Base-by-base conservation (phyloP, 2,888 invertebrate species). In the Bhutanitis thaidina region DNA sequence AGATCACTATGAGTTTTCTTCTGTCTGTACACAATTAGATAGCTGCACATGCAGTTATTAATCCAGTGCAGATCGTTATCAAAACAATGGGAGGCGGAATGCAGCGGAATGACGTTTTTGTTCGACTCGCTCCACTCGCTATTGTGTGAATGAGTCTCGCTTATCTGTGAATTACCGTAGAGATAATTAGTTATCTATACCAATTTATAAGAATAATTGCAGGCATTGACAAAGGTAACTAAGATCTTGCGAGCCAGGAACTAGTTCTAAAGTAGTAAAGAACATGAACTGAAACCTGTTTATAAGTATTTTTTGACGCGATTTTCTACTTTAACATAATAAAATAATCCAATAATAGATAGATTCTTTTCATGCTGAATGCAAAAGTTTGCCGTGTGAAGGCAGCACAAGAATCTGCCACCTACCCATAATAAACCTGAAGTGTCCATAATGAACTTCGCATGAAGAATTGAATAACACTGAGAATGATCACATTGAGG, bases 41-140 rank as follows among this genome's bases (percentile, higher is more conserved):
- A 60, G 53, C 53, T 43, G 48, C 53, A 49, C 49, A 48, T 56
- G 55, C 66, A 57, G 66, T 74, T 74, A 79, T 74, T 80, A 80
- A 81, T 80, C 76, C 73, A 70, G 72, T 71, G 70, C 69, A 81
- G 82, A 83, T 83, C 72, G 75, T 64, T 68, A 72, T 67, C 67
- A 57, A 84, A 73, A 88, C 88, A 86, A 86, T 87, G 65, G 83
- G 62, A 78, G 79, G 74, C 74, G 82, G 85, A 85, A 86, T 76
- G 69, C 66, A 77, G 62, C 65, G 76, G 74, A 73, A 69, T 64
- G 65, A 65, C 61, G 71, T 83, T 87, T 81, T 84, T 85, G 71
- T 62, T 50, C 64, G 64, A 67, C 64, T 67, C 71, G 66, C 71
- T 74, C 59, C 69, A 67, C 68, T 70, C 71, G 59, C 71, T 60